These are phyloP conservation scores for Megalopta genalis DNA, from an alignment of 1,140 invertebrate species.

Conservation along the genomic window DNA sequence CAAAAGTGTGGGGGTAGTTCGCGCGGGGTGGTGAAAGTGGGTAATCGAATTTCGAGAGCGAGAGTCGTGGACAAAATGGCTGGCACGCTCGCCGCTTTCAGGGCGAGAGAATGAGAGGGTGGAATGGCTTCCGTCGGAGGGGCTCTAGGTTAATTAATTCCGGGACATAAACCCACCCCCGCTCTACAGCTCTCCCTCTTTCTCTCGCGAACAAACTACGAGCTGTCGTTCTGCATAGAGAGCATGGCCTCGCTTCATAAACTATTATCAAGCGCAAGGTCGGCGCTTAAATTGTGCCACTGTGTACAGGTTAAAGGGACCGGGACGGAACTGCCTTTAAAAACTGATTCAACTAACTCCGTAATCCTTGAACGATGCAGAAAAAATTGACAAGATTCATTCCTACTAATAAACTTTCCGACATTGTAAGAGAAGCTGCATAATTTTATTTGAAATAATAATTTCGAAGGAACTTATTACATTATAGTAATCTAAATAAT, in stretches of 20 bases:
- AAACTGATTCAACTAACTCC: constrained; percentile 61
- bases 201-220: constrained; percentile 44
- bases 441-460: too few relatives aligned
- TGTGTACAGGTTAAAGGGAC: constrained; percentile 73
- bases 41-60: constrained; percentile 78
- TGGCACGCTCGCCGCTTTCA: constrained; percentile 67
- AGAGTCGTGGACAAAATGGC: constrained; percentile 75
- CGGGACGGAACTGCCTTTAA: constrained; percentile 51
- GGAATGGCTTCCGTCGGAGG: constrained; percentile 61
- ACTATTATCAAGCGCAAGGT: constrained; percentile 78
- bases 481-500: too few relatives aligned
- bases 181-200: constrained; percentile 11
- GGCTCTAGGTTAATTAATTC: constrained; percentile 79
- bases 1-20: constrained; percentile 36
- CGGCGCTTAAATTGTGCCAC: constrained; percentile 76
- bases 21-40: constrained; percentile 60
- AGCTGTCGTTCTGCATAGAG: constrained; percentile 59
- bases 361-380: background rate
- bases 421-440: too few relatives aligned
- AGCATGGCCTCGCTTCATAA: constrained; percentile 70
- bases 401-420: too few relatives aligned
- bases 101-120: constrained; percentile 52
- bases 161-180: constrained; percentile 73
- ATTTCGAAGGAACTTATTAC: too few relatives aligned
- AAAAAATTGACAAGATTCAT: background rate